Evolutionary conservation across 2,888 invertebrate species (phyloP).

Genomic region (Drosophila nr. medialis): DNA sequence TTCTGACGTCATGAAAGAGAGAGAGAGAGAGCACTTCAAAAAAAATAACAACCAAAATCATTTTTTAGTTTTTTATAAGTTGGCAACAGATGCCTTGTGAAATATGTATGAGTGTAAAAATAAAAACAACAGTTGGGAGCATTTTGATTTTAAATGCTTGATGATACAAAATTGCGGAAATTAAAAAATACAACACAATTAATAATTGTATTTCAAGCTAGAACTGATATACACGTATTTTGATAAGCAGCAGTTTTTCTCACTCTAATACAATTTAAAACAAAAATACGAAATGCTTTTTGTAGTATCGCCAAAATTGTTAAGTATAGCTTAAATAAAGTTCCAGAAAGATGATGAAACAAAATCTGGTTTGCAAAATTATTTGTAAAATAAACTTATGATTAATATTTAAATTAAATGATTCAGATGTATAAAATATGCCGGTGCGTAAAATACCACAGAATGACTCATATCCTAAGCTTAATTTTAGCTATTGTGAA

Average conservation of each 20-base stretch:
- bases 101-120: background rate
- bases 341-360: background rate
- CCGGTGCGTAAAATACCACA: background rate
- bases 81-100: background rate
- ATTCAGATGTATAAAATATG: background rate
- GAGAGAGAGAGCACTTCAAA: background rate
- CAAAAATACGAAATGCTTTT: background rate
- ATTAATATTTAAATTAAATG: background rate
- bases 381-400: background rate
- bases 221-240: background rate
- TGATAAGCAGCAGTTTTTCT: background rate
- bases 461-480: slow-evolving; percentile 12
- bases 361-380: background rate
- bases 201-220: background rate
- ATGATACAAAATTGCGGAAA: background rate
- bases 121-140: background rate
- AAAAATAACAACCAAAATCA: background rate
- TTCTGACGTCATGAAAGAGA: slow-evolving; percentile 24
- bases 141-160: background rate
- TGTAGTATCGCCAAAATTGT: background rate
- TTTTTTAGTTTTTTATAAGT: background rate
- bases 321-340: background rate
- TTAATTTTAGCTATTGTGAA: background rate
- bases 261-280: background rate
- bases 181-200: background rate